Evolutionary conservation across 2,797 vertebrate genomes (phyloP), one percentile per base, ranked within the genome.

Genomic region (Pangasius macronema): DNA sequence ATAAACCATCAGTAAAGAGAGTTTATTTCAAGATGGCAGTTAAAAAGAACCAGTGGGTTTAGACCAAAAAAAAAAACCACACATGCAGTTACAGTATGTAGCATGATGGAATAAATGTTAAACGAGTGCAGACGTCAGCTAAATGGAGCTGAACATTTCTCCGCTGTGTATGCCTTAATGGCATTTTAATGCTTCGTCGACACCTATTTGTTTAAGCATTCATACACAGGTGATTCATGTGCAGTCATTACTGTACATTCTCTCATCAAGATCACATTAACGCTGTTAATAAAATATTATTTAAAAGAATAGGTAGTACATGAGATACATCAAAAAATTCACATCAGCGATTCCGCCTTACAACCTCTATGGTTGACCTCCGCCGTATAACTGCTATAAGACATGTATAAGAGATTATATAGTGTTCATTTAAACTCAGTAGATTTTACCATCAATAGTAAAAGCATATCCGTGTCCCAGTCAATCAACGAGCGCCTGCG

Each of bases 1-100:
- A 33, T 6, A 27, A 80, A 55, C 53, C 39, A 73, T n/a, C 83
- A 81, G 53, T 73, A 63, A 77, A 76, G 30, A 67, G 82, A 87
- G 46, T 77, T 95, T 95, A 93, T 92, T 93, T 94, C 87, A 94
- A 92, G 93, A 91, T 93, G 94, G 93, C 94, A 94, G 94, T 94
- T 94, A 94, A 93, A 82, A 93, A 91, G 89, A 93, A 90, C 89
- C 87, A 94, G 91, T 92, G 86, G 91, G 93, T 83, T 90, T 85
- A 77, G 30, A 8, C 3, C 59, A 55, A 51, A 79, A 88, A 87
- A 87, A 70, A 20, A 2, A 84, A 88, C 83, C 51, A 63, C 90
- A 92, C 75, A 91, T 83, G 87, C 82, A 84, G 86, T 83, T 83
- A 79, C 81, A 85, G 68, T 86, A 76, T 85, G 83, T 83, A 77